Base-by-base conservation (phyloP, 1,140 invertebrate species). In the Drosophila ironensis region DNA sequence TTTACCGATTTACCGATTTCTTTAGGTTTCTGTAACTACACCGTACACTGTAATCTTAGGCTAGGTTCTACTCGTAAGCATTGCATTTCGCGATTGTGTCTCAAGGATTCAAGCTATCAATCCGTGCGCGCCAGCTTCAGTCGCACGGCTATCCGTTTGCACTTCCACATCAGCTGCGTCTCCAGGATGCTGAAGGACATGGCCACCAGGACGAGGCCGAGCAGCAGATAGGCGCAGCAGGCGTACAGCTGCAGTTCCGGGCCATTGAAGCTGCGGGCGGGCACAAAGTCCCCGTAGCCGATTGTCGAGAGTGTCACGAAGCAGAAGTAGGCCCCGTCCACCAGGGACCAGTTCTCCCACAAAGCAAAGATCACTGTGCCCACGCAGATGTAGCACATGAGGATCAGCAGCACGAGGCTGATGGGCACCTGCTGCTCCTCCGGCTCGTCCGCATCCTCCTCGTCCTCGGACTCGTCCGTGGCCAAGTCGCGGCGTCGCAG, bases 151-250 rank as follows among this genome's bases (percentile, higher is more conserved):
- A 95, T 90, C 44, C 93, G 92, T 80, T 92, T 93, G 91, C 94
- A 95, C 75, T 94, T 94, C 61, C 93, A 91, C 28, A 96, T 93
- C 0, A 98, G 94, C 89, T 98, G 96, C 61, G 98, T 96, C 90
- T 98, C 97, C 54, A 98, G 94, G 22, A 98, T 92, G 89, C 95
- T 97, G 84, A 97, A 98, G 46, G 96, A 96, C 96, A 97, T 98
- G 1, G 97, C 96, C 69, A 98, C 94, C 22, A 98, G 91, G 8
- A 97, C 95, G 20, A 98, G 92, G 16, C 97, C 97, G 64, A 98
- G 92, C 25, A 98, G 92, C 25, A 98, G 89, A 89, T 98, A 98
- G 1, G 96, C 91, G 87, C 96, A 96, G 89, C 95, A 96, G 7
- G 95, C 94, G 20, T 97, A 93, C 57, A 97, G 91, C 88, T 97